A percentile compares a stretch with the other conserved stretches of the same genome.
phyloP scores from a whole-genome alignment of 2,113 vertebrate genomes.

The Lycaon pictus region DNA sequence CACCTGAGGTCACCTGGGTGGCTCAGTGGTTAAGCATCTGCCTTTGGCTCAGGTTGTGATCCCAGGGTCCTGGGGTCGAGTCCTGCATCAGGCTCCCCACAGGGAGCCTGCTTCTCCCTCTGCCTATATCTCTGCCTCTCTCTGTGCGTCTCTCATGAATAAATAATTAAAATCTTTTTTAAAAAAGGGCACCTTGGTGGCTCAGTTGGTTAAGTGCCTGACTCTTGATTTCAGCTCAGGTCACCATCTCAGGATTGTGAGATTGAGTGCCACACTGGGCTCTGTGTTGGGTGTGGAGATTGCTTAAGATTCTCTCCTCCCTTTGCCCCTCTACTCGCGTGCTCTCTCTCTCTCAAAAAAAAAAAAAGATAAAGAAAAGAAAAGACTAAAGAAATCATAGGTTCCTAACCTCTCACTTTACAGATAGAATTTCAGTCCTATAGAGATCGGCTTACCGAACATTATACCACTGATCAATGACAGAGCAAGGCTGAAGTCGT shows the following conservation, averaged over 20 bases:
- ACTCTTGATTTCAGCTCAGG: neutral
- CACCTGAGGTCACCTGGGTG: neutral
- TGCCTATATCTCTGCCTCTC: no score
- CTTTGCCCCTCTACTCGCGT: no score
- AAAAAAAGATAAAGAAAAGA: neutral
- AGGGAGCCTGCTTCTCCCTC: no score
- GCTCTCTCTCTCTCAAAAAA: no score
- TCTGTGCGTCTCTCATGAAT: no score
- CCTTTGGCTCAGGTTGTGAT: neutral
- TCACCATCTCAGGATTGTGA: neutral
- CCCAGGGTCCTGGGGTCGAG: neutral
- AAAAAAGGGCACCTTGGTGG: neutral
- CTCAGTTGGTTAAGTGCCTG: neutral
- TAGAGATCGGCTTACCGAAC: neutral
- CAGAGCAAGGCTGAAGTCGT: neutral
- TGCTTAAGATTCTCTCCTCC: no score
- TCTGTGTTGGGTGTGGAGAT: neutral
- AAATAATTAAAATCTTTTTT: no score
- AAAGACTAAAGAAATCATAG: neutral
- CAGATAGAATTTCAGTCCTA: neutral
- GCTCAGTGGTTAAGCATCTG: neutral
- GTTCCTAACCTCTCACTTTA: neutral
- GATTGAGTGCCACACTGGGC: neutral
- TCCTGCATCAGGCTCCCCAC: no score
- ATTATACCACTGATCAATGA: neutral